phyloP scores from a whole-genome alignment of 1,140 invertebrate species.

The Heliothis subflexa region DNA sequence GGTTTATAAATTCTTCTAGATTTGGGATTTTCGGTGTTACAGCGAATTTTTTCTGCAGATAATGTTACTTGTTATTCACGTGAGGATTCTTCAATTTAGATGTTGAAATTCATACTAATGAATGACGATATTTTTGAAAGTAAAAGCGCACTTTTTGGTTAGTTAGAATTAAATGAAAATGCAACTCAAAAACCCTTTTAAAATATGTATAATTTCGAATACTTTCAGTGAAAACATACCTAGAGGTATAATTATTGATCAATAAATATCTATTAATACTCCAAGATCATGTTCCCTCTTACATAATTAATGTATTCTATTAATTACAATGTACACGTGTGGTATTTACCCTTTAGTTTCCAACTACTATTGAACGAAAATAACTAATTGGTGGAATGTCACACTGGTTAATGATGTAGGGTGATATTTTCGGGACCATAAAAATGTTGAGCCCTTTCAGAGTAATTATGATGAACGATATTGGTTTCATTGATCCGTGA shows the following conservation, averaged over 20 bases:
- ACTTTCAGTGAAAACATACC: too few relatives aligned
- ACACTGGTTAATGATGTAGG: constrained; percentile 27
- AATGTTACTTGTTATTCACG: neutral
- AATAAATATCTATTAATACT: constrained; percentile 20
- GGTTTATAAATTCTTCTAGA: constrained; percentile 2
- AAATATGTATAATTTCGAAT: too few relatives aligned
- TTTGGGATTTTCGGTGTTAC: neutral
- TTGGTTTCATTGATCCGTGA: constrained; percentile 16
- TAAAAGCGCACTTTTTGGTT: too few relatives aligned
- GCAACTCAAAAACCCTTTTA: too few relatives aligned
- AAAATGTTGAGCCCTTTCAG: constrained; percentile 27
- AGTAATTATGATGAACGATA: constrained; percentile 39
- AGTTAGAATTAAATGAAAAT: too few relatives aligned
- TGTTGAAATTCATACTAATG: too few relatives aligned
- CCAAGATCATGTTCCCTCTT: neutral
- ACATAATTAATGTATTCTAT: neutral
- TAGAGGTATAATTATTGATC: neutral
- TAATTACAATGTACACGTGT: constrained; percentile 15
- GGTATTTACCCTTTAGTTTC: constrained; percentile 5
- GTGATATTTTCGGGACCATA: constrained; percentile 29
- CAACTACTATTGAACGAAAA: constrained; percentile 29
- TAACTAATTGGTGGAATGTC: constrained; percentile 42
- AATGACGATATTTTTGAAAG: too few relatives aligned
- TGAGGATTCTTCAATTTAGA: too few relatives aligned
- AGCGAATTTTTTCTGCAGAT: neutral